A percentile compares a stretch with the other conserved stretches of the same genome.
These are phyloP conservation scores for zebrafish (Danio rerio) DNA, from an alignment of 2,113 vertebrate genomes.

Conservation along the genomic window DNA sequence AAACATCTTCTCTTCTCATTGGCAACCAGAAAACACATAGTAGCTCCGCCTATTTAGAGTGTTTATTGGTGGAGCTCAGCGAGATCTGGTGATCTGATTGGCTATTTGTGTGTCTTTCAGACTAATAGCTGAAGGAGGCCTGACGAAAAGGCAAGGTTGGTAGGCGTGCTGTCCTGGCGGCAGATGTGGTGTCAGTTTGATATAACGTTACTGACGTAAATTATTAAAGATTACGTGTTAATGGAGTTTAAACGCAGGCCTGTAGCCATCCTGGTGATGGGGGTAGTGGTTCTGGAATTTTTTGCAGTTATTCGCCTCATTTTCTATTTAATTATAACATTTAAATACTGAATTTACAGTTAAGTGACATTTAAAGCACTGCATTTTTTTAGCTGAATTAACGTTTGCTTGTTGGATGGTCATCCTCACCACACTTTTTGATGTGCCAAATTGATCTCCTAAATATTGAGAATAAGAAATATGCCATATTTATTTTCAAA, in stretches of 20 bases:
- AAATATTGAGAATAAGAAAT: too few species aligned
- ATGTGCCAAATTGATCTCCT: too few species aligned
- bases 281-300: too few species aligned
- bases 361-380: too few species aligned
- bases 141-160: constrained; percentile 19
- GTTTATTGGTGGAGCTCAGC: constrained; percentile 60
- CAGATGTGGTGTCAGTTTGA: constrained; percentile 37
- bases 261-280: too few species aligned
- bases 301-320: too few species aligned
- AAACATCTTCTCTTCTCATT: constrained; percentile 62
- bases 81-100: constrained; percentile 49
- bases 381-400: too few species aligned
- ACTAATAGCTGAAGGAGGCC: not conserved
- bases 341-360: too few species aligned
- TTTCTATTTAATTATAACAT: too few species aligned
- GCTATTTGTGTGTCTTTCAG: not conserved
- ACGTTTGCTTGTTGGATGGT: too few species aligned
- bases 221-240: constrained; percentile 13
- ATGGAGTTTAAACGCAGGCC: not conserved
- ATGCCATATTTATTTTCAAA: too few species aligned
- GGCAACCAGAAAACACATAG: constrained; percentile 58
- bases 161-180: constrained; percentile 11
- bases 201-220: not conserved
- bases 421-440: too few species aligned
- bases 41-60: constrained; percentile 27